These are phyloP conservation scores for Salvelinus fontinalis DNA, from an alignment of 2,113 vertebrate species.

Conservation along the genomic window DNA sequence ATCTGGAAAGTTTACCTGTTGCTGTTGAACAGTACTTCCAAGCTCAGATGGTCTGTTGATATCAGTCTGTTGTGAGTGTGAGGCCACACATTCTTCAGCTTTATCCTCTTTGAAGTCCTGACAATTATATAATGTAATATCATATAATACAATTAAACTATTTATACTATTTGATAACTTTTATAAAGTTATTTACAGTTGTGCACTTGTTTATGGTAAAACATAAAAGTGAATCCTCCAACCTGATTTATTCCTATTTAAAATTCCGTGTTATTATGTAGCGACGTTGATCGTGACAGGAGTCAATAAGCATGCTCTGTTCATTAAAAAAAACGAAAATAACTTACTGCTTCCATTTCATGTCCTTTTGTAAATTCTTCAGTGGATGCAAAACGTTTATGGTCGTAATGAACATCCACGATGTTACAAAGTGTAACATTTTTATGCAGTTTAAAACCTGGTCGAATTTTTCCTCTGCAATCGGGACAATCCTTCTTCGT, in stretches of 20 bases:
- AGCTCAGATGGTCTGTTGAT: background rate
- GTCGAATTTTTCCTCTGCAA: constrained; percentile 11
- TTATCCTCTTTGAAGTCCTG: background rate
- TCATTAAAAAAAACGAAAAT: too few relatives aligned
- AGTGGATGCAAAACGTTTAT: background rate
- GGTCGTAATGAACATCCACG: constrained; percentile 17
- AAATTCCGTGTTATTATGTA: too few relatives aligned
- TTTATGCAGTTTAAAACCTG: constrained; percentile 9
- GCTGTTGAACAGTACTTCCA: background rate
- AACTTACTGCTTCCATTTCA: background rate
- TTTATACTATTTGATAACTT: background rate
- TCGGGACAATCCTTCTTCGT: constrained; percentile 27
- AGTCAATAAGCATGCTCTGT: too few relatives aligned
- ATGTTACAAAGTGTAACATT: constrained; percentile 37
- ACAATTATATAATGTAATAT: background rate
- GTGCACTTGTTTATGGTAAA: background rate
- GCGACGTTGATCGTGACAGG: too few relatives aligned
- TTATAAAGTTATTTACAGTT: too few relatives aligned
- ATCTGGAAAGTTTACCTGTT: background rate
- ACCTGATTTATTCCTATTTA: too few relatives aligned
- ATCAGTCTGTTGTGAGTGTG: background rate
- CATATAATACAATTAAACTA: background rate
- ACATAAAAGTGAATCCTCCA: background rate
- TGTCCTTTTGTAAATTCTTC: background rate
- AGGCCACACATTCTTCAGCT: background rate